phyloP scores from a whole-genome alignment of 2,797 vertebrate species.

The Clarias fuscus region DNA sequence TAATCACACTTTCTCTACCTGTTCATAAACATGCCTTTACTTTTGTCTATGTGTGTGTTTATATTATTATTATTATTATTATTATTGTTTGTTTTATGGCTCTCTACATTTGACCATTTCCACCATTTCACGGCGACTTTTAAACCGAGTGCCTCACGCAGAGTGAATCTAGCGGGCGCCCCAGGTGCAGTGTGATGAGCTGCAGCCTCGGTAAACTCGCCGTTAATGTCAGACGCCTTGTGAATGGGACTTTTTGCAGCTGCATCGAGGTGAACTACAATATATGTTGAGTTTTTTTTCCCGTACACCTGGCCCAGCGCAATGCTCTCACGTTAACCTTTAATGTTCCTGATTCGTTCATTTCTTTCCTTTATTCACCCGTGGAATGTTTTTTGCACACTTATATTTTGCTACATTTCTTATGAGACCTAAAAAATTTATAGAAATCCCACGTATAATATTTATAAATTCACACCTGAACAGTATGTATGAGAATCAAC shows the following conservation, averaged over 20 bases:
- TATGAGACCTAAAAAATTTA: background rate
- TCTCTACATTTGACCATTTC: background rate
- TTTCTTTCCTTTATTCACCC: background rate
- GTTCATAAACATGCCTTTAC: background rate
- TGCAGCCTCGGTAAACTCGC: background rate
- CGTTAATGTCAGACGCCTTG: background rate
- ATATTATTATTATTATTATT: too few relatives aligned
- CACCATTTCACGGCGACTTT: background rate
- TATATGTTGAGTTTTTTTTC: background rate
- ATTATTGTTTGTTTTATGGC: too few relatives aligned
- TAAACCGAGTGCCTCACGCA: background rate
- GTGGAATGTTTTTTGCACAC: background rate
- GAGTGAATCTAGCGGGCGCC: constrained; percentile 20
- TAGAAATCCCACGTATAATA: background rate
- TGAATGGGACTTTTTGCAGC: background rate
- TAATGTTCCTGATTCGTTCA: background rate
- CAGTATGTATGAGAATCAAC: too few relatives aligned
- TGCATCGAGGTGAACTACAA: background rate
- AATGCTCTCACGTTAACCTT: background rate
- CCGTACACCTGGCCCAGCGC: background rate
- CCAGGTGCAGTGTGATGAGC: constrained; percentile 1
- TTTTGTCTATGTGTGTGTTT: background rate
- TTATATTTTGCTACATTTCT: background rate
- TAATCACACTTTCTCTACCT: background rate
- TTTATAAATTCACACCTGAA: too few relatives aligned